These are phyloP conservation scores for Carassius auratus DNA, from an alignment of 2,113 vertebrate genomes.

Conservation along the genomic window DNA sequence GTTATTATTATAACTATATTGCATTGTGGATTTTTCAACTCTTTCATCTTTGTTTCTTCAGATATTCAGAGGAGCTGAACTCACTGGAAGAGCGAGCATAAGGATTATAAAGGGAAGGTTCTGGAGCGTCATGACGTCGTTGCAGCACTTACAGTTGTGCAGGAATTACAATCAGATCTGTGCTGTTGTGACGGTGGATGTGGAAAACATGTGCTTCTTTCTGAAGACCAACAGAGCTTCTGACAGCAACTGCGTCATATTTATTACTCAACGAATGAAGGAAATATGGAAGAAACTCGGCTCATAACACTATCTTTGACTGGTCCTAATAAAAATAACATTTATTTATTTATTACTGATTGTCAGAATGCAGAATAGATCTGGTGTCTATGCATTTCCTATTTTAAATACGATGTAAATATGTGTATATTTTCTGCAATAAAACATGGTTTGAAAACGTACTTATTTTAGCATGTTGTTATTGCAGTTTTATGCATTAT, in stretches of 20 bases:
- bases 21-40: background rate
- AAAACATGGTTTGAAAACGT: conserved; percentile 77
- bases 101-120: conserved; percentile 50
- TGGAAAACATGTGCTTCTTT: conserved; percentile 77
- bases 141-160: conserved; percentile 85
- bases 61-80: conserved; percentile 42
- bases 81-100: conserved; percentile 23
- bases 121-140: conserved; percentile 49
- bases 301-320: conserved; percentile 64
- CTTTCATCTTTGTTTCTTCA: conserved; percentile 49
- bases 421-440: conserved; percentile 95
- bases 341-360: conserved; percentile 98
- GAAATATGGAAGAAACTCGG: conserved; percentile 52
- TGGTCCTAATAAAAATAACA: conserved; percentile 78
- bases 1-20: background rate
- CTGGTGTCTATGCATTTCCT: conserved; percentile 91
- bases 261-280: conserved; percentile 67
- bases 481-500: background rate
- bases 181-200: conserved; percentile 90
- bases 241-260: conserved; percentile 57
- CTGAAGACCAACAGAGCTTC: conserved; percentile 69
- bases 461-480: conserved; percentile 36
- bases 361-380: conserved; percentile 90
- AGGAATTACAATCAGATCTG: conserved; percentile 84
- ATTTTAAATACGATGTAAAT: conserved; percentile 94